Conservation (phyloP, 2,113 vertebrate species). For the Corvus hawaiiensis region DNA sequence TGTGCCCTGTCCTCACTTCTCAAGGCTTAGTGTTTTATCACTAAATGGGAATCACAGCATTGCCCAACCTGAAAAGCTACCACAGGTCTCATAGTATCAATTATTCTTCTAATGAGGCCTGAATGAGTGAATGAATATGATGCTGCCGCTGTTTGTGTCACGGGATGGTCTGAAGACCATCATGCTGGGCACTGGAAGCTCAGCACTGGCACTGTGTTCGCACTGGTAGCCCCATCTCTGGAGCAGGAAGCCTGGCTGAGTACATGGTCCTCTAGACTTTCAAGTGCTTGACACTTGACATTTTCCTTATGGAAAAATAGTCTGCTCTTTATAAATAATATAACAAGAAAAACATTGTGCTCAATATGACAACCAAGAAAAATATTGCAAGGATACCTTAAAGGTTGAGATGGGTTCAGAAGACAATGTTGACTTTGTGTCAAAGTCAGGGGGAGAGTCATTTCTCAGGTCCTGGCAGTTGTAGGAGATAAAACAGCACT, state of each 20-base stretch:
- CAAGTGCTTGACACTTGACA: constrained; percentile 38
- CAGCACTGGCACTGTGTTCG: neutral
- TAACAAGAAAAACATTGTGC: neutral
- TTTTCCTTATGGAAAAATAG: constrained; percentile 47
- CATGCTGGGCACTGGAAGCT: neutral
- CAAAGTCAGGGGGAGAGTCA: neutral
- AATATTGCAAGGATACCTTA: neutral
- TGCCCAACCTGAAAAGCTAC: neutral
- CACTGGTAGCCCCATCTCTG: neutral
- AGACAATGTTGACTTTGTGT: constrained; percentile 31
- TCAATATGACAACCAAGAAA: constrained; percentile 4
- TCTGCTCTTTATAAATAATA: neutral
- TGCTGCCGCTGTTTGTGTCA: too few relatives aligned
- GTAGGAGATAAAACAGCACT: neutral
- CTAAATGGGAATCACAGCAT: neutral
- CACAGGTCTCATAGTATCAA: neutral
- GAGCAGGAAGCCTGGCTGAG: neutral
- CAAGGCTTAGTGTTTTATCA: neutral
- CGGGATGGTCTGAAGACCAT: fast-evolving
- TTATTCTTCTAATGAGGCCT: neutral
- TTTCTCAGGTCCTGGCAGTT: neutral
- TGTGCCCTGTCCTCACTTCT: neutral
- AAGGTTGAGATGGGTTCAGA: neutral
- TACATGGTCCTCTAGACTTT: constrained; percentile 38
- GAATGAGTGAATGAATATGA: neutral